phyloP scores from a whole-genome alignment of 2,797 vertebrate species.

The Linurgus olivaceus region DNA sequence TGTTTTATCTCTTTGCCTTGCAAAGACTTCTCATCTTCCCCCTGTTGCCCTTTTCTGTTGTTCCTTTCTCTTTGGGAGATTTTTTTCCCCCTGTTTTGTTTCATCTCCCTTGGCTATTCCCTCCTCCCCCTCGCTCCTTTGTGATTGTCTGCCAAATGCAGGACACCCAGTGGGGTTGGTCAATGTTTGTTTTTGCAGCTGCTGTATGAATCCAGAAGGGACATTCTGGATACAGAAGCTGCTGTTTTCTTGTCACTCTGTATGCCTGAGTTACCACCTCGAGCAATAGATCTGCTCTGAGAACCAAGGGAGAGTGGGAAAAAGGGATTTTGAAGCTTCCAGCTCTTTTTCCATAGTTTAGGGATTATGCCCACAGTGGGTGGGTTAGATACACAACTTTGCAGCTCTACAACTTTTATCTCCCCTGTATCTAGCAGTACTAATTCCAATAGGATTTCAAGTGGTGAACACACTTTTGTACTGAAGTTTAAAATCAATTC shows the following conservation, averaged over 20 bases:
- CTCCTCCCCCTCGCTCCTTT: background rate
- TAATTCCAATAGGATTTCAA: background rate
- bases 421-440: background rate
- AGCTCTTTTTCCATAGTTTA: background rate
- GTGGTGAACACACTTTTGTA: background rate
- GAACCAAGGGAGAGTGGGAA: background rate
- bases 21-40: background rate
- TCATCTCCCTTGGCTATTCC: background rate
- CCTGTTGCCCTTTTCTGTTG: background rate
- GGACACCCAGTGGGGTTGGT: background rate
- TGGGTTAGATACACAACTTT: background rate
- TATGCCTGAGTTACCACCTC: background rate
- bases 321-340: background rate
- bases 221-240: background rate
- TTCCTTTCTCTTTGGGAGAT: background rate
- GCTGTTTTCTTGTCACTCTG: background rate
- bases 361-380: background rate
- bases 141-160: background rate
- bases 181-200: conserved; percentile 21
- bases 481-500: background rate
- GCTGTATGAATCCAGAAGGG: background rate
- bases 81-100: background rate
- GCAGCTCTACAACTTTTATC: background rate
- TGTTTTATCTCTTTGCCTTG: background rate
- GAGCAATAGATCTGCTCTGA: accelerated